Percentiles rank a stretch among this genome's conserved stretches.
These are phyloP conservation scores for Morus bassanus DNA, from an alignment of 2,797 vertebrate genomes.

Conservation along the genomic window DNA sequence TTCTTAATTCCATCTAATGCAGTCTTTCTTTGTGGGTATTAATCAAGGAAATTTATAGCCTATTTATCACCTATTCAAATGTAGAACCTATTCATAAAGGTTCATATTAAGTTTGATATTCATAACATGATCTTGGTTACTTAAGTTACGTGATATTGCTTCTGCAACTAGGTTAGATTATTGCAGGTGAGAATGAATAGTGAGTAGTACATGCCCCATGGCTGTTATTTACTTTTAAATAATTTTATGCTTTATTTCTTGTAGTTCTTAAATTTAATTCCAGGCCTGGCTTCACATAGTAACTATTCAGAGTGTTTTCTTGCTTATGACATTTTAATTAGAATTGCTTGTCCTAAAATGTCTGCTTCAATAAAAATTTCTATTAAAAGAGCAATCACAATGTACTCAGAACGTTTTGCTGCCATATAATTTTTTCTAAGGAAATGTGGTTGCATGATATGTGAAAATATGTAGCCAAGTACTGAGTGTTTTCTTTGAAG, in stretches of 20 bases:
- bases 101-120: not conserved
- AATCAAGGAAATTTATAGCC: not conserved
- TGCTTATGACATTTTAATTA: not conserved
- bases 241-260: not conserved
- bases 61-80: not conserved
- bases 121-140: not conserved
- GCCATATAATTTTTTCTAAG: not conserved
- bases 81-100: not conserved
- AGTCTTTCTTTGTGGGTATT: not conserved
- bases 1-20: not conserved
- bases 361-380: not conserved
- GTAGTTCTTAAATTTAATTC: not conserved
- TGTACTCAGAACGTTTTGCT: not conserved
- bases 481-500: not conserved
- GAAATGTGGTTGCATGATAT: not conserved
- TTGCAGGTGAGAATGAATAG: not conserved
- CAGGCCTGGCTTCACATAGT: not conserved
- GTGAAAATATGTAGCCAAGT: not conserved
- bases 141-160: not conserved
- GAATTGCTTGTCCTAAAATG: not conserved
- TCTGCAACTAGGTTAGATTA: not conserved
- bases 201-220: not conserved
- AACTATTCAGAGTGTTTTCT: not conserved
- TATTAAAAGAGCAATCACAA: not conserved
- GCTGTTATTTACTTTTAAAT: not conserved